Base-by-base conservation (phyloP, 2,113 vertebrate genomes). In the Dinomys branickii region DNA sequence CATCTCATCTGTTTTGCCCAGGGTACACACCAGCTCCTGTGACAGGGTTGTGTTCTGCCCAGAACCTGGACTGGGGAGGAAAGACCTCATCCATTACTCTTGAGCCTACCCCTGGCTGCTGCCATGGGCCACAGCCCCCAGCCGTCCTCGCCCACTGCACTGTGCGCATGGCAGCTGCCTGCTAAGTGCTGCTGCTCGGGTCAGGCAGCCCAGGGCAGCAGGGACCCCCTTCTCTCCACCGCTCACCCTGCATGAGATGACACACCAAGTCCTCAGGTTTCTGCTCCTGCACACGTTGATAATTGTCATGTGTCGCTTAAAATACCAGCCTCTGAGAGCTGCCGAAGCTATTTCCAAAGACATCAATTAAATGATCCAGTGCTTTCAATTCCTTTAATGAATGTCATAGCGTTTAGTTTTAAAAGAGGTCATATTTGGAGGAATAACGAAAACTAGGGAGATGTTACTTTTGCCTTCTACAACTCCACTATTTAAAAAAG, bases 351-450 rank as follows among this genome's bases (percentile, higher is more conserved):
- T 85, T 85, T 86, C 33, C 44, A 59, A 85, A 56, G 10, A 71
- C 38, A 71, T 28, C 22, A 78, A 22, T 44, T 86, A 17, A 63
- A 44, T 54, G 59, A 75, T 63, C 47, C 52, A 83, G 41, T 19
- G n/a, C 44, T 90, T 63, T 75, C 17, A 41, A 11, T 81, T 61
- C 26, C 16, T 78, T 95, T 69, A 84, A 91, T 41, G 73, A 91
- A 52, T 54, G 17, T 63, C 44, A 61, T 56, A 33, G 11, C 3
- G 80, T 69, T 58, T 75, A 47, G 24, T 91, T 88, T 84, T 67
- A 54, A 85, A 95, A 84, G 38, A 95, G 75, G 41, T 94, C 54
- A 7, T 50, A 35, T 69, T 63, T 41, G 2, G 33, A 85, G 19
- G n/a, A 88, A 47, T 61, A 88, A 87, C 50, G 58, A 75, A 83